Conservation (phyloP, 2,113 vertebrate genomes). For the Myodes glareolus region DNA sequence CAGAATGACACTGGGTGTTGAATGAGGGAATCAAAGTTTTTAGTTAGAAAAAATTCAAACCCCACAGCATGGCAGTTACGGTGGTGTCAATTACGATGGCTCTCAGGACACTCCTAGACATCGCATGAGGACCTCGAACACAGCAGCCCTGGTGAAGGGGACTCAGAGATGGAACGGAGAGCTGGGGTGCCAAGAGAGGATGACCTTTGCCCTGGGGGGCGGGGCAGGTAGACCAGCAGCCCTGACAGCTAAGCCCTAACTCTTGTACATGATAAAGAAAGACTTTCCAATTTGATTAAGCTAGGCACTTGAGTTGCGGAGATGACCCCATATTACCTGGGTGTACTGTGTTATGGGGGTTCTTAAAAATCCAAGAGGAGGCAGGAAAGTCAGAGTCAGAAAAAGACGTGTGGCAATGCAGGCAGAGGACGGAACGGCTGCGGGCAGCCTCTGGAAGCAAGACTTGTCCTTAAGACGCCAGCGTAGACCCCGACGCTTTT, state of each 20-base stretch:
- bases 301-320: not conserved
- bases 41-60: not conserved
- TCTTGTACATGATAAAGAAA: not conserved
- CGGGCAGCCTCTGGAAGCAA: not conserved
- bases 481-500: not conserved
- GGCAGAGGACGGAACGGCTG: not conserved
- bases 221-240: not conserved
- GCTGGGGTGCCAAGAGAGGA: not conserved
- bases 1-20: not conserved
- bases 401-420: too few species aligned
- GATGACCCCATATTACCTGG: not conserved
- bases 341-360: not conserved
- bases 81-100: not conserved
- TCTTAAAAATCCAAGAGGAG: not conserved
- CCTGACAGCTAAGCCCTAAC: not conserved
- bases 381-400: not conserved
- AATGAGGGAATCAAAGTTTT: not conserved
- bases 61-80: not conserved
- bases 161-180: not conserved
- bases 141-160: not conserved
- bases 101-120: not conserved
- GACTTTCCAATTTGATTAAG: not conserved
- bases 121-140: not conserved
- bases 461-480: not conserved
- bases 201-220: accelerated